Base-by-base conservation (phyloP, 2,888 invertebrate genomes). In the Erebia ligea region DNA sequence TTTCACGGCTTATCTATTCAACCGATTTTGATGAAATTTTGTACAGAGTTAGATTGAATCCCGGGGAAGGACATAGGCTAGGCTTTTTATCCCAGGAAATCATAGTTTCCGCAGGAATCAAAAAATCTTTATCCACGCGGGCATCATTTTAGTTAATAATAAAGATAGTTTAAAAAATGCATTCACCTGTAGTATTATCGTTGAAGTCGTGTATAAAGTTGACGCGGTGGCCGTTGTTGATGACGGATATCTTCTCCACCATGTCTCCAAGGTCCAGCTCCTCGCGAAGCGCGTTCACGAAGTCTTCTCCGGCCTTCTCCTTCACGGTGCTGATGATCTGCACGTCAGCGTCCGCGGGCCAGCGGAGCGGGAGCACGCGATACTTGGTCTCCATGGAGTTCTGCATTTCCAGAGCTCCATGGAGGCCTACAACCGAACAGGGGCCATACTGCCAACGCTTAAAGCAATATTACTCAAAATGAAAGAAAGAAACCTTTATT, bases 161-260 rank as follows among this genome's bases (percentile, higher is more conserved):
- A 34, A 10, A 10, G 42, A 45, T 1, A 10, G 50, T 5, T n/a
- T 11, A 0, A 1, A 0, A 13, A 13, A 57, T 13, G 4, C 6
- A 21, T 84, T 84, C 62, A 82, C 96, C 95, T 50, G 96, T 95
- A 67, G 94, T 88, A 78, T 96, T 96, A 78, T 95, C 95, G 77
- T 95, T 96, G 86, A 99, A 99, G 89, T 99, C 98, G 82, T 99
- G 99, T 79, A 99, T 96, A 84, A 98, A 98, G 75, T 97, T 95
- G 68, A 98, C 97, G 61, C 95, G 95, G 50, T 96, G 95, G 1
- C 97, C 98, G 76, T 97, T 96, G 83, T 97, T 96, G 15, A 97
- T 96, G 9, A 99, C 98, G 79, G 97, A 95, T 79, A 99, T 97
- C 86, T 96, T 97, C 86, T 98, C 97, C 83, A 96, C 96, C 67